A percentile compares a stretch with the other conserved stretches of the same genome.
These are phyloP conservation scores for Coptodon bakossiorum DNA, from an alignment of 2,113 vertebrate genomes.

Conservation along the genomic window DNA sequence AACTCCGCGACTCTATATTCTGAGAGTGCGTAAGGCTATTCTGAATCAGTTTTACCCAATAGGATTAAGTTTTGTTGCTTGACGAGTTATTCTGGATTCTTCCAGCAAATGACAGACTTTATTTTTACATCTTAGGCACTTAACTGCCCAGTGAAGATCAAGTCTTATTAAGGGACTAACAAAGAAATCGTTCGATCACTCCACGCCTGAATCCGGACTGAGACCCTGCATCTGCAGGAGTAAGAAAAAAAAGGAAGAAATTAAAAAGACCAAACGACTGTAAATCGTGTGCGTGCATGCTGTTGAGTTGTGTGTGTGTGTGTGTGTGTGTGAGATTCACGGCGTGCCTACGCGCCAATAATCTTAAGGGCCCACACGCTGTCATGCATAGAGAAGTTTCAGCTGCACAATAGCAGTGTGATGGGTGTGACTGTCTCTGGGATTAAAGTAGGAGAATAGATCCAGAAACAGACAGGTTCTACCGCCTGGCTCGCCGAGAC, in stretches of 20 bases:
- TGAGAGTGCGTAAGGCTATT: neutral
- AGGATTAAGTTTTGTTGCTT: neutral
- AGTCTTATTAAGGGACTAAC: neutral
- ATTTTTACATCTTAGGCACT: neutral
- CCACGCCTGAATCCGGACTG: neutral
- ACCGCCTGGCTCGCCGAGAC: neutral
- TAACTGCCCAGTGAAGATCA: neutral
- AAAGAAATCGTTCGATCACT: neutral
- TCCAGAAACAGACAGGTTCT: conserved; percentile 55
- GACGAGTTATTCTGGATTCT: conserved; percentile 13
- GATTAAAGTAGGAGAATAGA: conserved; percentile 57
- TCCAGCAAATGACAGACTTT: neutral
- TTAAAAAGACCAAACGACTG: neutral
- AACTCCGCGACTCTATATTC: neutral
- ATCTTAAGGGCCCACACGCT: conserved; percentile 5
- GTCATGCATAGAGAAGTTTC: conserved; percentile 45
- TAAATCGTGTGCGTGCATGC: neutral
- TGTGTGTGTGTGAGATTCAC: neutral
- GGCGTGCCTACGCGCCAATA: neutral
- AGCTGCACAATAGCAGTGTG: conserved; percentile 33
- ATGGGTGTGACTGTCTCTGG: conserved; percentile 56
- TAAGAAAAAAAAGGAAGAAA: neutral
- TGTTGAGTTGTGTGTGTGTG: neutral
- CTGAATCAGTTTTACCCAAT: neutral
- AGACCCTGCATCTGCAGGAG: neutral